These are phyloP conservation scores for Camponotus fellah DNA, from an alignment of 2,888 invertebrate species.

Conservation along the genomic window DNA sequence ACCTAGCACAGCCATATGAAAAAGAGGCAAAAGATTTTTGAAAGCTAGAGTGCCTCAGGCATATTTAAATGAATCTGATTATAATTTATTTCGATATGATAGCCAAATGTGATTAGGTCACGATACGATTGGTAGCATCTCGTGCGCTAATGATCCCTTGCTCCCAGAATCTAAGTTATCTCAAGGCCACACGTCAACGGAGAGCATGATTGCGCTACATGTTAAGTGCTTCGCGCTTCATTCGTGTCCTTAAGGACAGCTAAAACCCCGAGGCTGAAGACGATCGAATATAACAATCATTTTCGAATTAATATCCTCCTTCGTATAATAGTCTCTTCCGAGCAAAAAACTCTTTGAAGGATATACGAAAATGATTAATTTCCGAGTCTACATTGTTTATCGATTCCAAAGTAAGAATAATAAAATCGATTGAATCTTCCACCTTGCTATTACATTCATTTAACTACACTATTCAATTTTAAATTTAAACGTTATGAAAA, in stretches of 20 bases:
- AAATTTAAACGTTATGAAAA: background rate
- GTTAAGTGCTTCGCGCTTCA: slow-evolving; percentile 35
- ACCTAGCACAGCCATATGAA: background rate
- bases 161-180: slow-evolving; percentile 42
- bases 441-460: background rate
- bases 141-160: slow-evolving; percentile 49
- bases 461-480: background rate
- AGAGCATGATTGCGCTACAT: slow-evolving; percentile 36
- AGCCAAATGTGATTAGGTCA: slow-evolving; percentile 57
- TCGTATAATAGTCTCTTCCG: slow-evolving; percentile 4
- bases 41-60: background rate
- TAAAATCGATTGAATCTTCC: background rate
- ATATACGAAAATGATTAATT: slow-evolving; percentile 17
- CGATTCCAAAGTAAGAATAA: background rate
- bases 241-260: slow-evolving; percentile 30
- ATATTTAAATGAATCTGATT: background rate
- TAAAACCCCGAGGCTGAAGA: slow-evolving; percentile 37
- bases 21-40: background rate
- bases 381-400: background rate
- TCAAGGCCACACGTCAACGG: slow-evolving; percentile 55
- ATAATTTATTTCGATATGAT: slow-evolving; percentile 36
- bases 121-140: slow-evolving; percentile 50
- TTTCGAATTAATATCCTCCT: slow-evolving; percentile 55
- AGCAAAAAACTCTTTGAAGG: slow-evolving; percentile 4
- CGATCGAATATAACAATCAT: slow-evolving; percentile 56